A percentile compares a stretch with the other conserved stretches of the same genome.
phyloP scores from a whole-genome alignment of 2,113 vertebrate species.

The Rousettus leschenaultii region DNA sequence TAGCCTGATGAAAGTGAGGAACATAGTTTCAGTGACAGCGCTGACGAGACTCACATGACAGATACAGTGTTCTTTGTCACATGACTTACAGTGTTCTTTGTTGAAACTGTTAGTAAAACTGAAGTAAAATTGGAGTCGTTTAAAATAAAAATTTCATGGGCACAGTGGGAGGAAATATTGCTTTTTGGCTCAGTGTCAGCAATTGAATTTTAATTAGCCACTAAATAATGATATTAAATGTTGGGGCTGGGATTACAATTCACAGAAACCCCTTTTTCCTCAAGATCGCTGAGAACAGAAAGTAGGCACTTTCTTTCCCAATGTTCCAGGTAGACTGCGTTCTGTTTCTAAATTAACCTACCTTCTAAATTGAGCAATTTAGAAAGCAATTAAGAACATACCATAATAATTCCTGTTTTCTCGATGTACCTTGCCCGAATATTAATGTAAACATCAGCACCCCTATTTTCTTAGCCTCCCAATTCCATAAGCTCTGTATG shows the following conservation, averaged over 20 bases:
- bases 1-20: neutral
- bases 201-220: constrained; percentile 23
- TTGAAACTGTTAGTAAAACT: neutral
- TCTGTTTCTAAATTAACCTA: neutral
- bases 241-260: constrained; percentile 21
- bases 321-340: constrained; percentile 16
- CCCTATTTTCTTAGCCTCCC: constrained; percentile 21
- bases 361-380: constrained; percentile 37
- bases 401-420: neutral
- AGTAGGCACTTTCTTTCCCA: neutral
- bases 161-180: neutral
- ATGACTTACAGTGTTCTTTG: neutral
- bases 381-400: neutral
- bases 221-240: constrained; percentile 2
- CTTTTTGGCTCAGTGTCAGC: constrained; percentile 23
- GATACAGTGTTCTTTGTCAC: neutral
- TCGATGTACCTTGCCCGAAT: neutral
- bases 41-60: neutral
- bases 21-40: neutral
- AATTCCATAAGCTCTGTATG: neutral
- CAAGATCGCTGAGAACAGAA: neutral
- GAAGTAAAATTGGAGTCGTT: neutral
- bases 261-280: neutral
- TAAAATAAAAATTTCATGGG: constrained; percentile 21
- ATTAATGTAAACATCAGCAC: neutral